Base-by-base conservation (phyloP, 2,888 invertebrate species). In the Electrophaes corylata region DNA sequence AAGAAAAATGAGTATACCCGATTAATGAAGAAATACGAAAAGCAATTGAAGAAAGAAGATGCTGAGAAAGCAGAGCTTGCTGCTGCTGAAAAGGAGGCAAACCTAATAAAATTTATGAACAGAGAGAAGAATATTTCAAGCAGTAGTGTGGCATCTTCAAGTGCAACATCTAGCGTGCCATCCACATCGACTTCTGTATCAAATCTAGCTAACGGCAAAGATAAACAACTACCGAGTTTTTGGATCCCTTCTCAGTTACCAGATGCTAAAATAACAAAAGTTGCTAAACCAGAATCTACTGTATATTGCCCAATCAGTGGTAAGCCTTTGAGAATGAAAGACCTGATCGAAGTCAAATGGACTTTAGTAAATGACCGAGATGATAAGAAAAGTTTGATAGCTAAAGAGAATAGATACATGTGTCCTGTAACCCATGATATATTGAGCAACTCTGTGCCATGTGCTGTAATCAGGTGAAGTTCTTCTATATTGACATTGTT, bases 341-440 rank as follows among this genome's bases (percentile, higher is more conserved):
- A 99, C 84, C 92, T 99, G 31, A 95, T 99, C 70, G 94, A 96
- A 69, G 95, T 99, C 0, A 97, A 98, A 77, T 99, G 99, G 92
- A 98, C 97, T 0, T 91, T 95, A 60, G 95, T 98, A 0, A 96
- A 96, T 62, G 98, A 98, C 84, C 96, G 97, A 0, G 96, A 96
- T 78, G 96, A 96, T 67, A 97, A 96, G 70, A 96, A 96, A 70
- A 96, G 98, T 1, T 88, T 98, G 26, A 97, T 98, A 67, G 94
- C 96, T 0, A 98, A 97, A 83, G 95, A 97, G 80, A 97, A 96
- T 66, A 94, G 99, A 70, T 99, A 98, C 81, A 98, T 98, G 95
- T 99, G 99, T 83, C 97, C 99, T 1, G 96, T 99, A 0, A 99
- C 99, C 1, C 97, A 98, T 83, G 99, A 99, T 85, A 95, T 98